phyloP scores from a whole-genome alignment of 2,888 invertebrate species.

The Drosophila dives region DNA sequence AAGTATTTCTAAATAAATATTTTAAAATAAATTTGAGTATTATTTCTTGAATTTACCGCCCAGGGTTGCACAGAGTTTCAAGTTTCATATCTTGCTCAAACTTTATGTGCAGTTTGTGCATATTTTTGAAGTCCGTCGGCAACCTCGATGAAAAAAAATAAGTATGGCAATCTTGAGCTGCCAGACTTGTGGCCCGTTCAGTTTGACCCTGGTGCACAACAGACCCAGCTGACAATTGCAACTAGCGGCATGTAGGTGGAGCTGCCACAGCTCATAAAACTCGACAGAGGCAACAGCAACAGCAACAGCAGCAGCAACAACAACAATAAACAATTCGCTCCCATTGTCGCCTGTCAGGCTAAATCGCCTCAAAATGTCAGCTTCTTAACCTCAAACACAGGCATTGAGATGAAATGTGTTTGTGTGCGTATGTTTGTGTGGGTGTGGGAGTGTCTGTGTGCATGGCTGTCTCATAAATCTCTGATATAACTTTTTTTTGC shows the following conservation, averaged over 20 bases:
- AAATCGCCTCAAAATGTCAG: constrained; percentile 65
- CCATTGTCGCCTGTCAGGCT: constrained; percentile 49
- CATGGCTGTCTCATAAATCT: constrained; percentile 54
- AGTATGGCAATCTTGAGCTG: constrained; percentile 40
- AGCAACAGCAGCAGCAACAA: background rate
- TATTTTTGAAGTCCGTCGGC: constrained; percentile 19
- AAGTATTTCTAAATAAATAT: background rate
- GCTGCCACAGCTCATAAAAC: constrained; percentile 46
- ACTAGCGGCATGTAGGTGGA: constrained; percentile 36
- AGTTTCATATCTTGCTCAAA: background rate
- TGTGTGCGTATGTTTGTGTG: constrained; percentile 5
- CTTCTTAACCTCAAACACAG: constrained; percentile 60
- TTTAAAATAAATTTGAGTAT: background rate
- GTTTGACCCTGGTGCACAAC: constrained; percentile 44
- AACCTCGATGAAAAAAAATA: constrained; percentile 35
- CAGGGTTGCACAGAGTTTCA: background rate
- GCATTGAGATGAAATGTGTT: constrained; percentile 10
- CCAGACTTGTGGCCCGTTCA: constrained; percentile 30
- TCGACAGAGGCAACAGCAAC: constrained; percentile 1
- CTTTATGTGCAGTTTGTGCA: constrained; percentile 18
- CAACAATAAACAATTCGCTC: constrained; percentile 28
- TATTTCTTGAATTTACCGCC: background rate
- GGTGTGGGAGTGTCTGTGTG: constrained; percentile 3
- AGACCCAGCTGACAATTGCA: background rate
- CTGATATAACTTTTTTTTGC: constrained; percentile 63